Percentiles rank a stretch among this genome's conserved stretches.
phyloP scores from a whole-genome alignment of 2,888 invertebrate species.

The Rhagonycha fulva region DNA sequence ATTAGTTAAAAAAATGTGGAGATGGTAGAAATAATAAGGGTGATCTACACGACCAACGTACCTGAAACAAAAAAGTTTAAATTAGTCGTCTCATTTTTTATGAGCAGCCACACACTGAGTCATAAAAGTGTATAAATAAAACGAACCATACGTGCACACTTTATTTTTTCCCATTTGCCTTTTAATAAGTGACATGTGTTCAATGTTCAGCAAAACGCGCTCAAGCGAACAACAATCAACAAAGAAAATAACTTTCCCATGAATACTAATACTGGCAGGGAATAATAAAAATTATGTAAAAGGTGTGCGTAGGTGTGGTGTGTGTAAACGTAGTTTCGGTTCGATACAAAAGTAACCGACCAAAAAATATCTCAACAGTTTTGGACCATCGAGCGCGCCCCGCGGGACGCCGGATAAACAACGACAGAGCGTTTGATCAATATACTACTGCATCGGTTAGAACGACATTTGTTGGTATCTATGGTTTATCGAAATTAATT shows the following conservation, averaged over 20 bases:
- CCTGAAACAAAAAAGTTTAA: conserved; percentile 5
- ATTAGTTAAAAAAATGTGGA: background rate
- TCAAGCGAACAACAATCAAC: conserved; percentile 10
- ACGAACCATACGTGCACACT: conserved; percentile 6
- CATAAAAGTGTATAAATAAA: conserved; percentile 10
- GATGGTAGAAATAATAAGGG: background rate
- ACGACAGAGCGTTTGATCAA: background rate
- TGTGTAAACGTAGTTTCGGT: background rate
- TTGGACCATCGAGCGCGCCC: background rate
- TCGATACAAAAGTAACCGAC: background rate
- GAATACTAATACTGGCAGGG: conserved; percentile 5
- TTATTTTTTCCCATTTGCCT: conserved; percentile 3
- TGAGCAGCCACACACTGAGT: background rate
- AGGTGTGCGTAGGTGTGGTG: conserved; percentile 9
- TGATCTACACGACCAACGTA: background rate
- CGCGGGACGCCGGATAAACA: background rate
- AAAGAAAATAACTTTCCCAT: conserved; percentile 22
- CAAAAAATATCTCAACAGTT: background rate
- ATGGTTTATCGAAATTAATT: conserved; percentile 21
- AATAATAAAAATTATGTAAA: conserved; percentile 11
- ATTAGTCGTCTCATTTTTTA: background rate
- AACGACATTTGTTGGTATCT: conserved; percentile 7
- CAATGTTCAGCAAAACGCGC: conserved; percentile 8
- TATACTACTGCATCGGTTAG: background rate
- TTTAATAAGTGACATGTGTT: conserved; percentile 9